A percentile compares a stretch with the other conserved stretches of the same genome.
These are phyloP conservation scores for Clitarchus hookeri DNA, from an alignment of 2,888 invertebrate genomes.

Conservation along the genomic window DNA sequence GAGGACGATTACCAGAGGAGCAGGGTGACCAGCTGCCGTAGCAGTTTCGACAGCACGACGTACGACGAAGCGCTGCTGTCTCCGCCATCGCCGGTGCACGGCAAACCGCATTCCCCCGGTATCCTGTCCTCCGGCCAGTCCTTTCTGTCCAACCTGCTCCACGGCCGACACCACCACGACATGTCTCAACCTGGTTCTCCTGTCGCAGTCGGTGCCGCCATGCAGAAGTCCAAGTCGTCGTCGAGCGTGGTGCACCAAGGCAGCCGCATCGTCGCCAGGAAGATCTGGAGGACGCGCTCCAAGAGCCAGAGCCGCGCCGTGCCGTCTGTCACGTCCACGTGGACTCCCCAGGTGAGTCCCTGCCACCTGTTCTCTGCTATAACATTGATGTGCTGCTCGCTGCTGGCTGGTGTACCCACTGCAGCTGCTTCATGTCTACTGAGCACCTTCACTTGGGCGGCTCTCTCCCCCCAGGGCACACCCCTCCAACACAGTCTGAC, in stretches of 20 bases:
- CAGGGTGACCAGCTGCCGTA: constrained; percentile 58
- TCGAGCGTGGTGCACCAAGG: constrained; percentile 81
- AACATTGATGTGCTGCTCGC: too few relatives aligned
- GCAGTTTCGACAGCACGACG: constrained; percentile 57
- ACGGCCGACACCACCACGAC: constrained; percentile 59
- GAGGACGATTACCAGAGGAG: constrained; percentile 49
- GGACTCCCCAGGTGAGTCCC: constrained; percentile 80
- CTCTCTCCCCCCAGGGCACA: too few relatives aligned
- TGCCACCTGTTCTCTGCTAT: background rate
- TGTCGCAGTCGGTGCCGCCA: constrained; percentile 61
- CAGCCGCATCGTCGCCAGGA: constrained; percentile 75
- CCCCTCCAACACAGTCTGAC: too few relatives aligned
- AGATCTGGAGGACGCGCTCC: constrained; percentile 82
- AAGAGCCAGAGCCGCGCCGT: constrained; percentile 75
- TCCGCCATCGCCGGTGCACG: constrained; percentile 54
- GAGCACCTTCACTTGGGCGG: too few relatives aligned
- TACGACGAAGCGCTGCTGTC: constrained; percentile 53
- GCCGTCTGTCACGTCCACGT: constrained; percentile 62
- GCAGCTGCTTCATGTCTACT: too few relatives aligned
- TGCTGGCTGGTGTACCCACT: too few relatives aligned
- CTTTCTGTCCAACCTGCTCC: constrained; percentile 66
- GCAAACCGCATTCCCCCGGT: constrained; percentile 48
- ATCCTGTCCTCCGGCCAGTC: constrained; percentile 61
- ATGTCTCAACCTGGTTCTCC: constrained; percentile 46
- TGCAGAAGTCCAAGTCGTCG: constrained; percentile 90